A percentile compares a stretch with the other conserved stretches of the same genome.
phyloP scores from a whole-genome alignment of 2,888 invertebrate species.

The Drosophila putrida region DNA sequence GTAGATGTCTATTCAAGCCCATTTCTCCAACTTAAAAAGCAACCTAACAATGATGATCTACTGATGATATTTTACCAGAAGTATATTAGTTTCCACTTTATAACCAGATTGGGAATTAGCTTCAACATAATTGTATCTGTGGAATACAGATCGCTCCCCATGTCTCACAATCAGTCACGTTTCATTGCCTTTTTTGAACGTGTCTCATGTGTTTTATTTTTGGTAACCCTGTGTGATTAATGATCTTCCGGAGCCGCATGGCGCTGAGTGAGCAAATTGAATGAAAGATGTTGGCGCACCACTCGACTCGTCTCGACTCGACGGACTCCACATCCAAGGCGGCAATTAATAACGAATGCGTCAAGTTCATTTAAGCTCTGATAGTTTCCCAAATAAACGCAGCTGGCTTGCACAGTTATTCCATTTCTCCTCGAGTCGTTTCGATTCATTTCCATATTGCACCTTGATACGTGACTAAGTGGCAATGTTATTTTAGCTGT shows the following conservation, averaged over 20 bases:
- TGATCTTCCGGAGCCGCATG: conserved; percentile 49
- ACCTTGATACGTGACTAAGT: conserved; percentile 66
- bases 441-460: conserved; percentile 42
- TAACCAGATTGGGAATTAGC: not conserved
- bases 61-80: not conserved
- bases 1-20: no score
- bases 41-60: no score
- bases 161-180: not conserved
- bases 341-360: conserved; percentile 72
- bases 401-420: conserved; percentile 38
- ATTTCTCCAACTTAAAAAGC: no score
- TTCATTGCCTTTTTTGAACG: conserved; percentile 12
- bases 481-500: conserved; percentile 61
- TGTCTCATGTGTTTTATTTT: conserved; percentile 41
- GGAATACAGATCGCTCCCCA: not conserved
- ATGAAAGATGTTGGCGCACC: conserved; percentile 59
- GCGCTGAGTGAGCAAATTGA: conserved; percentile 70
- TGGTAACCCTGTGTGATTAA: conserved; percentile 61
- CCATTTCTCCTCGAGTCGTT: conserved; percentile 21
- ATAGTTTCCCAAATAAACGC: conserved; percentile 51
- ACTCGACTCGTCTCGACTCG: conserved; percentile 23
- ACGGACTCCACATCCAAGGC: conserved; percentile 9
- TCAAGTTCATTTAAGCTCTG: conserved; percentile 57
- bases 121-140: not conserved
- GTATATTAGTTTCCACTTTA: conserved; percentile 5